phyloP scores from a whole-genome alignment of 1,140 invertebrate genomes.

The Anastatus disparis region DNA sequence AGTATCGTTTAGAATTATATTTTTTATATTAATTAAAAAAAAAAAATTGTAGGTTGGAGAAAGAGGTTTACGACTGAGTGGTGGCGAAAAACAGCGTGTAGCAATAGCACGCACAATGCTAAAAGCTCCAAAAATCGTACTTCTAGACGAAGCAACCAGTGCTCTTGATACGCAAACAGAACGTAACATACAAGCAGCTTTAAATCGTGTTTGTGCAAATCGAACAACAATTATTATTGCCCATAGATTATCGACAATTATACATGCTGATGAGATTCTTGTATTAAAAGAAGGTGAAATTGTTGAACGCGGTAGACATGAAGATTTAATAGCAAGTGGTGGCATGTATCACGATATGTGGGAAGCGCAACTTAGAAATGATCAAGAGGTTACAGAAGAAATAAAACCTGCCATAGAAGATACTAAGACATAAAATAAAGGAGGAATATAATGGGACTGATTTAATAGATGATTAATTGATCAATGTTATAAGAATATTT shows the following conservation, averaged over 20 bases:
- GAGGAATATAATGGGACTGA: conserved; percentile 9
- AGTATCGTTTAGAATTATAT: conserved; percentile 8
- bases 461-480: neutral
- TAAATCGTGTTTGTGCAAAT: conserved; percentile 81
- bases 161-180: conserved; percentile 87
- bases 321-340: conserved; percentile 76
- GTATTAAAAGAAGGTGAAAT: conserved; percentile 91
- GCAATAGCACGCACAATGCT: conserved; percentile 91
- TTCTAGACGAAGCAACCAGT: conserved; percentile 92
- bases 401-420: neutral
- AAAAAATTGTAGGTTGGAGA: conserved; percentile 74
- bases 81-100: conserved; percentile 93
- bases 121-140: conserved; percentile 86
- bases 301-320: conserved; percentile 88
- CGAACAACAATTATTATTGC: conserved; percentile 93
- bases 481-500: no score
- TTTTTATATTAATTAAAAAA: conserved; percentile 23
- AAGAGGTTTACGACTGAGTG: conserved; percentile 81
- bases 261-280: conserved; percentile 92
- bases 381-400: conserved; percentile 53
- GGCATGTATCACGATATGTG: conserved; percentile 90
- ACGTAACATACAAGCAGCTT: conserved; percentile 83
- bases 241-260: conserved; percentile 91
- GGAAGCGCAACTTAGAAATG: conserved; percentile 82
- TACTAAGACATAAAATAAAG: neutral